These are phyloP conservation scores for Calephelis virginiensis DNA, from an alignment of 1,140 invertebrate species.

Conservation along the genomic window DNA sequence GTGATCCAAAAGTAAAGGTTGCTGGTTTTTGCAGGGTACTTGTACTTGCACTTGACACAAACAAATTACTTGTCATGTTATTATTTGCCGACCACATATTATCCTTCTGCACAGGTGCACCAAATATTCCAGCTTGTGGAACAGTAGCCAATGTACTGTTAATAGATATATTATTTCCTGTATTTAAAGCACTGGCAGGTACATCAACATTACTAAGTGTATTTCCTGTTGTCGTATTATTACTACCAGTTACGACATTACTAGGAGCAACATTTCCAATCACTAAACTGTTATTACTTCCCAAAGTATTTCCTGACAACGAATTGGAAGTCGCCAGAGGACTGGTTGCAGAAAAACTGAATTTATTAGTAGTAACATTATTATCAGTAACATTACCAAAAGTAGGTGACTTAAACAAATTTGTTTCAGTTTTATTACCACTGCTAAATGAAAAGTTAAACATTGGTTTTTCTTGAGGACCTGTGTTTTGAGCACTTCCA, in stretches of 20 bases:
- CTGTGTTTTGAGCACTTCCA: conserved; percentile 30
- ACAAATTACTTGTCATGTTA: conserved; percentile 31
- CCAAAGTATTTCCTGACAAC: conserved; percentile 28
- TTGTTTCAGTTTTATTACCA: conserved; percentile 30
- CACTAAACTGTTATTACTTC: conserved; percentile 32
- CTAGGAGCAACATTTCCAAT: conserved; percentile 22
- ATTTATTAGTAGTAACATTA: conserved; percentile 33
- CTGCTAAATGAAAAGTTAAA: conserved; percentile 52
- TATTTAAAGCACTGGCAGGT: conserved; percentile 25
- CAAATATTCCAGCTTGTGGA: conserved; percentile 34
- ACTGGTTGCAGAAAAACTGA: conserved; percentile 34
- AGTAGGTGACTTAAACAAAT: conserved; percentile 34
- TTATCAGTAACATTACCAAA: conserved; percentile 37
- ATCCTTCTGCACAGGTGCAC: conserved; percentile 38
- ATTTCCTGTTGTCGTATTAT: conserved; percentile 28
- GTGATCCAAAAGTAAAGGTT: conserved; percentile 37
- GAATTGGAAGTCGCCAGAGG: conserved; percentile 31
- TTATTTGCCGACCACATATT: conserved; percentile 41
- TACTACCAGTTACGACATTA: conserved; percentile 26
- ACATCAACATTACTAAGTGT: conserved; percentile 27
- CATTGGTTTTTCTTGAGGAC: conserved; percentile 45
- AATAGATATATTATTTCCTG: conserved; percentile 27
- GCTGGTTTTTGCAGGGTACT: conserved; percentile 35
- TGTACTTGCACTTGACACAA: conserved; percentile 31
- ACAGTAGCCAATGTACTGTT: conserved; percentile 15